phyloP scores from a whole-genome alignment of 2,113 vertebrate species.

The Paralichthys olivaceus region DNA sequence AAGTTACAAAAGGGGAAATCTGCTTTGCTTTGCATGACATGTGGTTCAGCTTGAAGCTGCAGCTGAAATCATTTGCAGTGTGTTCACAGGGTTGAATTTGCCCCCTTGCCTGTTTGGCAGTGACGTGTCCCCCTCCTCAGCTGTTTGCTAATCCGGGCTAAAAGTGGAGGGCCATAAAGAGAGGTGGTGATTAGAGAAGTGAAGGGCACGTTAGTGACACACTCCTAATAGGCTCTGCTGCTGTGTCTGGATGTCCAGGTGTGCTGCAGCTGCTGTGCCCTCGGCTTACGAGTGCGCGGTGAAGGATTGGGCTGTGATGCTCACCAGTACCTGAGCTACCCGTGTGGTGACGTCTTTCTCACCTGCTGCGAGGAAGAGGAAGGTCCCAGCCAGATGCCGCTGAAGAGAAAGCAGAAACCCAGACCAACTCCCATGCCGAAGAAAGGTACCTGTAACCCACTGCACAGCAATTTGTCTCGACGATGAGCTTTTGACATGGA shows the following conservation, averaged over 20 bases:
- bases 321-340: slow-evolving; percentile 88
- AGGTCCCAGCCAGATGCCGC: slow-evolving; percentile 68
- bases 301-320: slow-evolving; percentile 84
- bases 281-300: slow-evolving; percentile 84
- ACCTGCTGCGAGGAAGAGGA: slow-evolving; percentile 91
- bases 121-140: not conserved
- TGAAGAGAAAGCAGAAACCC: slow-evolving; percentile 82
- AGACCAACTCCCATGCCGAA: slow-evolving; percentile 74
- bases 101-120: too few relatives aligned
- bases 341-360: slow-evolving; percentile 90
- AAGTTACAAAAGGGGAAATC: slow-evolving; percentile 22
- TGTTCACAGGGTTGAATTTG: slow-evolving; percentile 12
- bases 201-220: not conserved
- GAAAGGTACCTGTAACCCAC: slow-evolving; percentile 78
- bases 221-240: slow-evolving; percentile 27
- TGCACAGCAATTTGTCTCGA: too few relatives aligned
- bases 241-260: slow-evolving; percentile 79
- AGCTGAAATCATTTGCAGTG: slow-evolving; percentile 18
- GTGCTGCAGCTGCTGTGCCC: slow-evolving; percentile 93
- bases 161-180: slow-evolving; percentile 17
- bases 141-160: slow-evolving; percentile 32
- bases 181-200: slow-evolving; percentile 24
- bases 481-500: not conserved
- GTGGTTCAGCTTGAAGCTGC: slow-evolving; percentile 27
- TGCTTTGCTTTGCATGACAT: slow-evolving; percentile 22